Evolutionary conservation across 2,113 vertebrate species (phyloP), one percentile per base, ranked within the genome.

Genomic region (Narcine bancroftii): DNA sequence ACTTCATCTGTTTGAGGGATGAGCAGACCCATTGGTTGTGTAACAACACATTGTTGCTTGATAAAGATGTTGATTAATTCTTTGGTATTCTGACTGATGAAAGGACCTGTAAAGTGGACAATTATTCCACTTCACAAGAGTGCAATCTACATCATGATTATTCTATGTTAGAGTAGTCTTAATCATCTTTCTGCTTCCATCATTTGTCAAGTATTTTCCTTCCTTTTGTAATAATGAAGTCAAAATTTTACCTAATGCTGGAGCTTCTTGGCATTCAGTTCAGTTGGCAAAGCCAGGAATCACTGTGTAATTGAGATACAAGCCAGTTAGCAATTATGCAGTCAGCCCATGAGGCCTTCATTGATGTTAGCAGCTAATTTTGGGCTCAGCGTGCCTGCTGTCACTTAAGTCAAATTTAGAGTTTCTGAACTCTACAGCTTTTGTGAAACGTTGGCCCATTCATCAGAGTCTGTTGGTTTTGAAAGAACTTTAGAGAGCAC

Each of bases 271-370:
- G 81, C 50, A 36, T 87, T 87, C 53, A 36, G 33, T 87, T 56
- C 36, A 17, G 33, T 56, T 36, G 15, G 33, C 3, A 36, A 60
- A 85, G 50, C 81, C 53, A 60, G 81, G 60, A 87, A 60, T 87
- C 81, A 36, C 33, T 60, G 53, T 60, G 53, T 87, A 87, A 87
- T 60, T 87, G 53, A 87, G 53, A 60, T 87, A 36, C 7, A 87
- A 60, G 53, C n/a, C 53, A 60, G 53, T n/a, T 56, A n/a, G 60
- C 81, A 87, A 87, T 87, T 87, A 87, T 19, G 60, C 53, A 60
- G n/a, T 87, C 81, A 87, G 56, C 53, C 53, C 50, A 87, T 60
- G 81, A 83, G 81, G 81, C 81, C 81, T 87, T 87, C n/a, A 39
- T 60, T 60, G 53, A 60, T 60, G 15, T 87, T 33, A 83, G 79